Base-by-base conservation (phyloP, 2,113 vertebrate genomes). In the Mormoops blainvillei region DNA sequence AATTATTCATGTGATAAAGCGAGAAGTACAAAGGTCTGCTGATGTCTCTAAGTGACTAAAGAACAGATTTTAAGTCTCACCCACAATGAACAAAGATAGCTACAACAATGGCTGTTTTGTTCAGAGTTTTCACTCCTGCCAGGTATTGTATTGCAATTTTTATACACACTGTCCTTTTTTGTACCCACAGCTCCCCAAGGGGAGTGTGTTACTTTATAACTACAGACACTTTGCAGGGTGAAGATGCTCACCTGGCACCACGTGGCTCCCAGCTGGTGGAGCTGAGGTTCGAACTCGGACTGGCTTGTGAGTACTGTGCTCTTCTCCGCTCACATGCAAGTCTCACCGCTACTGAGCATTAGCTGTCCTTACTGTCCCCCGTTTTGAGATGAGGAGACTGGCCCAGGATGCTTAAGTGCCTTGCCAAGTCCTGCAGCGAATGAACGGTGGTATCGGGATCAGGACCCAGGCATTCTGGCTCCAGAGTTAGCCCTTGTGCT, bases 1-100 rank as follows among this genome's bases (percentile, higher is more conserved):
- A 97, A 97, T 83, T 71, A 95, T 93, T 90, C 95, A 82, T 22
- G 45, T 38, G 77, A 19, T 50, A 83, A 50, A 50, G 73, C 7
- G 52, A 73, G 80, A 67, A 6, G 24, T 54, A 43, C 80, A 80
- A 56, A 89, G 58, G 31, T 52, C 88, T 89, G 36, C 86, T 15
- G 70, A 50, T 81, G 81, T 80, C 52, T 94, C 68, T 43, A 54
- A n/a, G 58, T 28, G 45, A 74, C 90, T 84, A 71, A 94, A 82
- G 93, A 87, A 41, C 28, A 41, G 74, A 38, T 41, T 81, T 94
- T 33, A 65, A 67, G 78, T 95, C 70, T 54, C 52, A 81, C 24
- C 8, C 18, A 10, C 7, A 50, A n/a, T 4, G 81, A 81, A 18
- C 45, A 31, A 2, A 41, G 10, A 7, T 0, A 38, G 11, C 41